Evolutionary conservation across 1,140 invertebrate species (phyloP).

Genomic region (Drosophila lini): DNA sequence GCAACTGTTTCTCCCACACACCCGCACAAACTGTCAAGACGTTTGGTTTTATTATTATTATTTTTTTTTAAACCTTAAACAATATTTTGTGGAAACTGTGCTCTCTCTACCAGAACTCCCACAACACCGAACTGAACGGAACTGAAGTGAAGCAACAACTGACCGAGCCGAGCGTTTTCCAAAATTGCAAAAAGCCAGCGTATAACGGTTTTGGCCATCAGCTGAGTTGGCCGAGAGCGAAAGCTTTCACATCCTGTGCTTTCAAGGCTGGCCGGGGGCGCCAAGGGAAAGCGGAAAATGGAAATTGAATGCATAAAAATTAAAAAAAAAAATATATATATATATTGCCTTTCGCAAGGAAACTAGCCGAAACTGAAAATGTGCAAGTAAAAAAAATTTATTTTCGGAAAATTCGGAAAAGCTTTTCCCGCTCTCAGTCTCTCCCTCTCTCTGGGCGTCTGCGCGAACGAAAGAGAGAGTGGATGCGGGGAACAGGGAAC

Average conservation of each 20-base stretch:
- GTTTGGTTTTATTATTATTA: neutral
- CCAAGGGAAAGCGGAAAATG: neutral
- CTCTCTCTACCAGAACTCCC: conserved; percentile 4
- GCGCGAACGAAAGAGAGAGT: conserved; percentile 22
- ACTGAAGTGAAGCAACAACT: conserved; percentile 81
- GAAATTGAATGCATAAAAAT: conserved; percentile 7
- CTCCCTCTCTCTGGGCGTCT: conserved; percentile 20
- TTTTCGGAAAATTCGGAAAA: conserved; percentile 28
- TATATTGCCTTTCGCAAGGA: neutral
- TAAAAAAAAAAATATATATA: neutral
- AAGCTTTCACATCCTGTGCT: conserved; percentile 34
- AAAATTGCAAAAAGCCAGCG: conserved; percentile 50
- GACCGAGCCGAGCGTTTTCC: conserved; percentile 46
- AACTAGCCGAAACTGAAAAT: conserved; percentile 14
- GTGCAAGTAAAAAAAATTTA: neutral
- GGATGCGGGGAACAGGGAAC: neutral
- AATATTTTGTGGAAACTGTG: conserved; percentile 19
- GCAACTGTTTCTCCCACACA: neutral
- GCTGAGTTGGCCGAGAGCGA: conserved; percentile 15
- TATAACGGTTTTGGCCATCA: conserved; percentile 41
- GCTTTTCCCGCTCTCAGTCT: conserved; percentile 22
- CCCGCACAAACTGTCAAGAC: neutral
- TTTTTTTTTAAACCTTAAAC: neutral
- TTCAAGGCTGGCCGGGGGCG: conserved; percentile 25
- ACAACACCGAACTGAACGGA: conserved; percentile 52